Evolutionary conservation across 2,797 vertebrate species (phyloP), one percentile per base, ranked within the genome.

Genomic region (Lepilemur septentrionalis): DNA sequence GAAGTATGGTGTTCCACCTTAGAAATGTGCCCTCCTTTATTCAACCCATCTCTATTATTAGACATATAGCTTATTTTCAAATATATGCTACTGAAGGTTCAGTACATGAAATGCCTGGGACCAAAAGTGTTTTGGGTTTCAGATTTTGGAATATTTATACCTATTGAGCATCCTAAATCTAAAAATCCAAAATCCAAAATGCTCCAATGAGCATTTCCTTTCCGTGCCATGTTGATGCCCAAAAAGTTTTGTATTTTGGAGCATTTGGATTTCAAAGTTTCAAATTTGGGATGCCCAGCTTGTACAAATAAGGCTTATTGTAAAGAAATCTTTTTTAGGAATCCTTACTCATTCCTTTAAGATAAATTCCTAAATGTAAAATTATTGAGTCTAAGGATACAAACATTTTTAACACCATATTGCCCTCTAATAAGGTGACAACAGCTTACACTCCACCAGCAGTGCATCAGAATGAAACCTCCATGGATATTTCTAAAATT

Each of bases 371-470:
- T 67, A 59, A 86, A n/a, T 41, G 43, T 78, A 32, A 78, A 85
- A 73, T 84, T 73, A 52, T 28, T 94, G 48, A 84, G 35, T 78
- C 65, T 91, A 67, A 72, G n/a, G n/a, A 79, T 41, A 22, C 48
- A n/a, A 93, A 73, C 11, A 52, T 90, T 78, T 96, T 93, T 22
- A 83, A 89, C 32, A 79, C 35, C 65, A 88, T 48, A 55, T 67
- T 25, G 6, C 41, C 69, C 63, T 63, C 10, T 57, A 35, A 32
- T 41, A 70, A 81, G 57, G 8, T 59, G 46, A 73, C 5, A 89
- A 7, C 32, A 9, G 17, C 55, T 90, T 80, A 48, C 8, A 55
- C 10, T 72, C 63, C 28, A 30, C 10, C 32, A 55, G 20, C 32
- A 73, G 35, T 48, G 1, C 20, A 10, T 91, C 35, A 35, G 14